phyloP scores from a whole-genome alignment of 2,888 invertebrate genomes.

The Prenolepis imparis region DNA sequence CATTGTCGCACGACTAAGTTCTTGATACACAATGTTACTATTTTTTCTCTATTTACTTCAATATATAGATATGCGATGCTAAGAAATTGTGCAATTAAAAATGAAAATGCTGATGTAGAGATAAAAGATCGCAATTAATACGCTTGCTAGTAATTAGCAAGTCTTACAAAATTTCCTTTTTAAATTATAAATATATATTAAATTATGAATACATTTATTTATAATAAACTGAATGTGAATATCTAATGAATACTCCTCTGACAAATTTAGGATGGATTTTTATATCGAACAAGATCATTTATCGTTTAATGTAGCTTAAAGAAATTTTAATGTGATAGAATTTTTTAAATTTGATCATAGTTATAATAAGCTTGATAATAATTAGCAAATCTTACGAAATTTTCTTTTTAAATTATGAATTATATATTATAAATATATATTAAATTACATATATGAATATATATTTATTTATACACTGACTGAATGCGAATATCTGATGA shows the following conservation, averaged over 20 bases:
- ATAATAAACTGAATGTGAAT: background rate
- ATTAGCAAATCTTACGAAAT: background rate
- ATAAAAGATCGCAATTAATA: background rate
- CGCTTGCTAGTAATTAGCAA: background rate
- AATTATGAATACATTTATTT: background rate
- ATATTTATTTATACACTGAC: no score
- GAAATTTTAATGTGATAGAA: background rate
- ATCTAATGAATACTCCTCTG: no score
- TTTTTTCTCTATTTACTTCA: background rate
- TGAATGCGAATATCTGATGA: background rate
- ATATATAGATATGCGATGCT: background rate
- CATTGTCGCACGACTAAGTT: background rate
- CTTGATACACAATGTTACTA: background rate
- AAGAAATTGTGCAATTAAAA: background rate
- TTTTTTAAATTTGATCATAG: no score
- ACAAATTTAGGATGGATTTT: background rate
- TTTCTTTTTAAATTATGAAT: background rate
- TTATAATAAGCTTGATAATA: no score
- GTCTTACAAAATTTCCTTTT: no score
- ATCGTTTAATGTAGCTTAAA: background rate
- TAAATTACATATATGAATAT: no score
- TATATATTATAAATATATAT: no score
- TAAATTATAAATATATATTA: background rate
- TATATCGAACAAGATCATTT: background rate
- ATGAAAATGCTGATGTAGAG: background rate